Conservation (phyloP, 2,113 vertebrate genomes). For the Suncus etruscus region DNA sequence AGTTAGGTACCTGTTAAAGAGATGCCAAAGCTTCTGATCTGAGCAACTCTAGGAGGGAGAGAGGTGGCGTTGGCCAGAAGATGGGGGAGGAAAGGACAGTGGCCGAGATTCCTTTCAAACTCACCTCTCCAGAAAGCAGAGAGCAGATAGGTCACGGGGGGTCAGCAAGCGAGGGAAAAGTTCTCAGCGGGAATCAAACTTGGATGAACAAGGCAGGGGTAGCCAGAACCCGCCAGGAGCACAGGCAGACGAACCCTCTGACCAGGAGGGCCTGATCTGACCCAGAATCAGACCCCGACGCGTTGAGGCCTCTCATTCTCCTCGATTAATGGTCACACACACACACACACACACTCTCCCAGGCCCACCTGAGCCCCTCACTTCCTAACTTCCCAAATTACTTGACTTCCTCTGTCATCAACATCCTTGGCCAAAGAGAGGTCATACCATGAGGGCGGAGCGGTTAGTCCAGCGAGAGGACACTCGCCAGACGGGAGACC, state of each 20-base stretch:
- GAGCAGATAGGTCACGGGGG: background rate
- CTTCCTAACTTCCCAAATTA: conserved; percentile 13
- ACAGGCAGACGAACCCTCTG: background rate
- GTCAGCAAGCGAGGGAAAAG: background rate
- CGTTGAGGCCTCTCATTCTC: no score
- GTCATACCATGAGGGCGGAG: background rate
- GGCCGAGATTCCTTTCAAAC: background rate
- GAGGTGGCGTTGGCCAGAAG: background rate
- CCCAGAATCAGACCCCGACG: background rate
- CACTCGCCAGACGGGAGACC: no score
- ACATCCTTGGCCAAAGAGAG: background rate
- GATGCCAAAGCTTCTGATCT: background rate
- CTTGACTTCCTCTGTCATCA: background rate
- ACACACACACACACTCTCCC: background rate
- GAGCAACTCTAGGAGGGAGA: background rate
- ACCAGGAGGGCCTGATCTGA: background rate
- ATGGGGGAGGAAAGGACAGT: background rate
- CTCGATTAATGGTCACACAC: background rate
- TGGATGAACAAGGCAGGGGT: background rate
- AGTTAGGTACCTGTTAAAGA: background rate
- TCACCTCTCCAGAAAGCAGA: background rate
- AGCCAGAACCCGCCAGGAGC: background rate
- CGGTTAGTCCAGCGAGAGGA: no score
- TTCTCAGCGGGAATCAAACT: background rate
- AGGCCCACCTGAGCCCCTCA: background rate